Conservation (phyloP, 2,113 vertebrate genomes). For the Forbesichthys papilliferus region DNA sequence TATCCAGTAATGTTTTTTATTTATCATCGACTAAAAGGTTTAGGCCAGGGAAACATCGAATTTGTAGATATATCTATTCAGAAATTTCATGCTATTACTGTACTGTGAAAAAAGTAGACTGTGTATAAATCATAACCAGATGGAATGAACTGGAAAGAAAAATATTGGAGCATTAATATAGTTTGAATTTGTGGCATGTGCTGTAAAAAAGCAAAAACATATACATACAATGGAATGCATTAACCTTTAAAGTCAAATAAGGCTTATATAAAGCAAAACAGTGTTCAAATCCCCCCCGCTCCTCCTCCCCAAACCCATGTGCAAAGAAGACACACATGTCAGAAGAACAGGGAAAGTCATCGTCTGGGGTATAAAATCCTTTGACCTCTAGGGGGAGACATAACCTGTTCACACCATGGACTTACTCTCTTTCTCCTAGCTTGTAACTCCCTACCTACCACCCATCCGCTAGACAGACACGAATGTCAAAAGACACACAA, state of each 20-base stretch:
- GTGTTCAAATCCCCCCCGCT: slow-evolving; percentile 14
- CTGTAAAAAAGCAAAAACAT: slow-evolving; percentile 55
- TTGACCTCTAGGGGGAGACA: slow-evolving; percentile 73
- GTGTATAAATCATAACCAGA: slow-evolving; percentile 48
- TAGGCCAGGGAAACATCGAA: slow-evolving; percentile 38
- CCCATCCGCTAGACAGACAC: slow-evolving; percentile 41
- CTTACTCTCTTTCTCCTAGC: slow-evolving; percentile 6
- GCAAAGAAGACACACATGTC: neutral
- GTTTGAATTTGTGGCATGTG: slow-evolving; percentile 44
- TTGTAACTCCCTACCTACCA: too few relatives aligned
- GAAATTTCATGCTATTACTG: slow-evolving; percentile 50
- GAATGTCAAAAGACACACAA: slow-evolving; percentile 55
- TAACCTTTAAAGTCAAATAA: slow-evolving; percentile 29
- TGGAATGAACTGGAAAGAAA: slow-evolving; percentile 45
- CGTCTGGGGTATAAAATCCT: slow-evolving; percentile 28
- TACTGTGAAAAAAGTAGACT: slow-evolving; percentile 52
- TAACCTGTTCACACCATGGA: slow-evolving; percentile 29
- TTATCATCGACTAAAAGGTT: slow-evolving; percentile 48
- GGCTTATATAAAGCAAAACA: slow-evolving; percentile 53
- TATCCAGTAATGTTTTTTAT: slow-evolving; percentile 39
- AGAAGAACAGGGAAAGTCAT: slow-evolving; percentile 26
- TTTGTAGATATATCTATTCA: slow-evolving; percentile 51
- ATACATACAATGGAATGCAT: slow-evolving; percentile 50
- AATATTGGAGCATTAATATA: slow-evolving; percentile 29
- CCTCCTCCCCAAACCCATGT: neutral